Evolutionary conservation across 1,140 invertebrate genomes (phyloP).

Genomic region (Drosophila quadrilineata): DNA sequence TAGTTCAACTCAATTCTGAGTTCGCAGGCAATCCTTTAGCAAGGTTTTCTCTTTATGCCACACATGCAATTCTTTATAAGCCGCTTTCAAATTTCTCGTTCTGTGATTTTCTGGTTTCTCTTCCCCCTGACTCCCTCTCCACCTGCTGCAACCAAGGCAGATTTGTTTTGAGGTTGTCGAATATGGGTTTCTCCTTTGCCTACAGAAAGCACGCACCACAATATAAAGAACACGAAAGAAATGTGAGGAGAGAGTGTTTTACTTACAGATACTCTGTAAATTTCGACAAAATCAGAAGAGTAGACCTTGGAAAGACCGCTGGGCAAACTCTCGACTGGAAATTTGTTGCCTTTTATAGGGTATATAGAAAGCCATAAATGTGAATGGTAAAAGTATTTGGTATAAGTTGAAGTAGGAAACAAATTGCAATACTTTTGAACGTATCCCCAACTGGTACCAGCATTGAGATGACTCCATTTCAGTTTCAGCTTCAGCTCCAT

Average conservation of each 20-base stretch:
- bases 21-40: neutral
- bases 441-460: neutral
- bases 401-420: constrained; percentile 27
- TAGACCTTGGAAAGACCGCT: no score
- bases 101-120: constrained; percentile 1
- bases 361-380: constrained; percentile 46
- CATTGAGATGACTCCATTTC: no score
- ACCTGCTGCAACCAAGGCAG: no score
- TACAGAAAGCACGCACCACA: constrained; percentile 66
- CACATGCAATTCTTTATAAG: constrained; percentile 51
- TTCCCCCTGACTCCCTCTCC: neutral
- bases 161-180: constrained; percentile 12
- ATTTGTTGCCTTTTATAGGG: no score
- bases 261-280: neutral
- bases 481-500: neutral
- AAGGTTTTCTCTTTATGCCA: constrained; percentile 18
- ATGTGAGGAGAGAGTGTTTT: neutral
- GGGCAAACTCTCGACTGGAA: no score
- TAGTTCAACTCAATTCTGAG: neutral
- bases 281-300: neutral
- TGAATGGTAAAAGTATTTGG: constrained; percentile 17
- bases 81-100: constrained; percentile 44
- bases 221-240: constrained; percentile 52
- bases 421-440: constrained; percentile 42
- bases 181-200: constrained; percentile 58